A percentile compares a stretch with the other conserved stretches of the same genome.
Evolutionary conservation across 2,797 vertebrate species (phyloP).

Genomic region (Lophius americanus): DNA sequence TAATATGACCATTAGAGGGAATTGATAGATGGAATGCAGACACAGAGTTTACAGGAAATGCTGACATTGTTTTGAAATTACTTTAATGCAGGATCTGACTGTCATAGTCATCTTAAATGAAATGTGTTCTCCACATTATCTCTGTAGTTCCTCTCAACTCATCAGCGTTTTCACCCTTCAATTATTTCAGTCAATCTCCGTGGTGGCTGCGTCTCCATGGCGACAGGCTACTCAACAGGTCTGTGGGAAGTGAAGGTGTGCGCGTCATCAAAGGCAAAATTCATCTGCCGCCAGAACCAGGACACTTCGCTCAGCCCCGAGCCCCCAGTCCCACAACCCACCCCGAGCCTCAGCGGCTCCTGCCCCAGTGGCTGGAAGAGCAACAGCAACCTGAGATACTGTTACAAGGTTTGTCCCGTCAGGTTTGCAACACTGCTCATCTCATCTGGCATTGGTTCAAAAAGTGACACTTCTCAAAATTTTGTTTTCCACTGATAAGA

Average conservation of each 20-base stretch:
- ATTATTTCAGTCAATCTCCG: slow-evolving; percentile 74
- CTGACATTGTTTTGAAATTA: not conserved
- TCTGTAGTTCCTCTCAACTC: slow-evolving; percentile 26
- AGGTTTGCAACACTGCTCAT: too few relatives aligned
- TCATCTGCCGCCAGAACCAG: slow-evolving; percentile 93
- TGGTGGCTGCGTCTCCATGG: slow-evolving; percentile 91
- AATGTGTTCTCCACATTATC: not conserved
- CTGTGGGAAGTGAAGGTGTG: slow-evolving; percentile 97
- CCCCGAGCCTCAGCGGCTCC: slow-evolving; percentile 86
- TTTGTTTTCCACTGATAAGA: too few relatives aligned
- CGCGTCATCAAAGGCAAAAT: slow-evolving; percentile 86
- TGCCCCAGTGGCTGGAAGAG: slow-evolving; percentile 91
- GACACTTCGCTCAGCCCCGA: slow-evolving; percentile 84
- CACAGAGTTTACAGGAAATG: not conserved
- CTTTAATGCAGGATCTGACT: not conserved
- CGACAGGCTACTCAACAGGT: slow-evolving; percentile 87
- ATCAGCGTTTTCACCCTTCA: slow-evolving; percentile 25
- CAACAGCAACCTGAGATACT: slow-evolving; percentile 86
- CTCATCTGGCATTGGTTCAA: too few relatives aligned
- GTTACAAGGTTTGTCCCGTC: slow-evolving; percentile 88
- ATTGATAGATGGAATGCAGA: not conserved
- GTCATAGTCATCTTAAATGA: not conserved
- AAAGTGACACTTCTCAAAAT: too few relatives aligned
- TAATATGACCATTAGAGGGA: not conserved
- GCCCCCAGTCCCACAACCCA: slow-evolving; percentile 85